Base-by-base conservation (phyloP, 1,140 invertebrate species). In the Phenacoccus solenopsis region DNA sequence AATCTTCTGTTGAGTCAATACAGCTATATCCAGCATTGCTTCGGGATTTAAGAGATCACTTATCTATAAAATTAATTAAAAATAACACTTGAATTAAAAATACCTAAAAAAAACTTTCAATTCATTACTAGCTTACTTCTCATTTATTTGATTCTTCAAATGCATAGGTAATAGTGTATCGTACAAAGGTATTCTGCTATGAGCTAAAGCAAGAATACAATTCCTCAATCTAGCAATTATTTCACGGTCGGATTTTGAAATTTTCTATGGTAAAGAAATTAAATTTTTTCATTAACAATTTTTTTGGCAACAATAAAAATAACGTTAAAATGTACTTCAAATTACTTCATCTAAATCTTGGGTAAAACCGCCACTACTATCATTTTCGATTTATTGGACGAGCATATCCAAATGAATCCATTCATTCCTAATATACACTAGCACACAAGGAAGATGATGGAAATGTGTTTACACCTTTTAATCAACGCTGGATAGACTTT, bases 341-440 rank as follows among this genome's bases (percentile, higher is more conserved):
- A 69, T 68, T 78, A 84, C 82, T 74, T 86, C 81, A 10, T 87
- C 87, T n/a, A 93, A 79, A 80, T 91, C 90, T 75, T 91, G 87
- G 1, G 86, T 84, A 76, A 92, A 93, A 16, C 91, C 90, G 68
- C 90, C 90, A 49, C 86, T 85, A 49, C 86, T 85, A 30, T 86
- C 86, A 27, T 86, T 84, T 73, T 88, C 86, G 12, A 86, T 84
- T 79, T 80, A 38, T 79, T 76, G 67, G 83, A 87, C 16, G 93
- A 90, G 70, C 87, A 89, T 67, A 99, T 90, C 94, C 94, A 99
- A 69, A 99, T 88, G 74, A 89, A 97, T 0, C 98, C 97, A 80
- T 99, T 99, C 74, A 94, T 95, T 9, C 96, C 96, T 9, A 99
- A 84, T 70, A 99, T 97, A 99, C 81, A 73, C 88, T 92, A 0